Conservation (phyloP, 2,888 invertebrate genomes). For the Macropis europaea region DNA sequence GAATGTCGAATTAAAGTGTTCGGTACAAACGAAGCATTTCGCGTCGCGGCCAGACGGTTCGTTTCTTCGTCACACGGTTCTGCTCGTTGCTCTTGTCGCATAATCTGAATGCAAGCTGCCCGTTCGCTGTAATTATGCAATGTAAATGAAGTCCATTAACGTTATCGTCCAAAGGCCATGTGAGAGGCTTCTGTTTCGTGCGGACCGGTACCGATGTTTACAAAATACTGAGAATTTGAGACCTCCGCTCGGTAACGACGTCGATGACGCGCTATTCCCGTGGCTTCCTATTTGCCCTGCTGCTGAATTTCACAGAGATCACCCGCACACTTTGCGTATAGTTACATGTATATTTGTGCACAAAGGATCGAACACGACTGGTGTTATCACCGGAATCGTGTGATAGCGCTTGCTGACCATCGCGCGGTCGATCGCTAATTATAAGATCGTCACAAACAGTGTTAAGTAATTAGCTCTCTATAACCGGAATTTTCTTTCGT, state of each 20-base stretch:
- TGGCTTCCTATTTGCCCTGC: background rate
- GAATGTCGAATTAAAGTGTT: background rate
- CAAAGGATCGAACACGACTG: constrained; percentile 17
- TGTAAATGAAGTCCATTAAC: constrained; percentile 65
- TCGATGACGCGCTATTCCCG: constrained; percentile 15
- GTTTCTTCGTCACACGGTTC: constrained; percentile 10
- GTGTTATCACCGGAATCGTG: constrained; percentile 2
- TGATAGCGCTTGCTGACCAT: no score
- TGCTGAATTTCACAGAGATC: constrained; percentile 18
- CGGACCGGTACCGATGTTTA: constrained; percentile 50
- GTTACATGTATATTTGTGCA: constrained; percentile 23
- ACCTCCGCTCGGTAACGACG: constrained; percentile 36
- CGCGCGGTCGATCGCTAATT: no score
- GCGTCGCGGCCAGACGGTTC: constrained; percentile 13
- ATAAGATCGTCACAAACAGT: no score
- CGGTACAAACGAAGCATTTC: constrained; percentile 14
- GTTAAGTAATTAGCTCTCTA: no score
- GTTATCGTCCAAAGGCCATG: constrained; percentile 53
- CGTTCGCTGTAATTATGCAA: constrained; percentile 58
- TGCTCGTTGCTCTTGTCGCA: constrained; percentile 31
- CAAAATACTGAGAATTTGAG: constrained; percentile 64
- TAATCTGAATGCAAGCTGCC: constrained; percentile 32
- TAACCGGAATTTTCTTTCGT: no score
- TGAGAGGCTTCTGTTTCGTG: constrained; percentile 17
- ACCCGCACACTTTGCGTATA: constrained; percentile 28